Evolutionary conservation across 2,888 invertebrate genomes (phyloP), one percentile per base, ranked within the genome.

Genomic region (Scaptomyza tumidula): DNA sequence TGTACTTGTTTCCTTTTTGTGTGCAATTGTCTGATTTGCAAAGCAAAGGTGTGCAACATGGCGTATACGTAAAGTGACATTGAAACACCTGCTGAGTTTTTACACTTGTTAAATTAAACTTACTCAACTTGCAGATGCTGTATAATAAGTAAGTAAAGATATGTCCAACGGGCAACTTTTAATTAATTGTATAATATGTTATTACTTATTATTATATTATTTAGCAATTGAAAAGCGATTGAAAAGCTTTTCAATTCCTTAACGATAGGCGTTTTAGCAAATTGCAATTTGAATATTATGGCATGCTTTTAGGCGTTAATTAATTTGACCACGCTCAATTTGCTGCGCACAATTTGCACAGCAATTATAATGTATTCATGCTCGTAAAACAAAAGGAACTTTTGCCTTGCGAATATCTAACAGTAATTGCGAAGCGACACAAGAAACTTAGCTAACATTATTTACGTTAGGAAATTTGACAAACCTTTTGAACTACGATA

Each of bases 261-360:
- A 16, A 41, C 41, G 10, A 16, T 41, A 5, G 11, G 11, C 46
- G 11, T 14, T 46, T 46, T 14, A 6, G 29, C 31, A 49, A 35
- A 49, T 39, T 14, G 46, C 37, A 16, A 35, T 37, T 55, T 35
- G 10, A 13, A 61, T 52, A 52, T 46, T 11, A 46, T 33, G 27
- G 13, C 11, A 13, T 50, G 24, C 33, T 63, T 48, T 63, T 11
- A n/a, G 49, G 45, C 60, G 35, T 11, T 33, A 49, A 72, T 71
- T 71, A 72, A 72, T 62, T 67, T 52, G 11, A 49, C 10, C 19
- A 35, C 56, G 62, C 67, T 59, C 59, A 67, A 73, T 73, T 73
- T 67, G 59, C 14, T 53, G 53, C 37, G 37, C 59, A 60, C 24
- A 57, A 54, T 64, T 72, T 55, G 31, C 43, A 39, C 46, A 52